Evolutionary conservation across 37 sponge, comb jelly and placozoan species (phyloP).

Genomic region (Geodia barretti): DNA sequence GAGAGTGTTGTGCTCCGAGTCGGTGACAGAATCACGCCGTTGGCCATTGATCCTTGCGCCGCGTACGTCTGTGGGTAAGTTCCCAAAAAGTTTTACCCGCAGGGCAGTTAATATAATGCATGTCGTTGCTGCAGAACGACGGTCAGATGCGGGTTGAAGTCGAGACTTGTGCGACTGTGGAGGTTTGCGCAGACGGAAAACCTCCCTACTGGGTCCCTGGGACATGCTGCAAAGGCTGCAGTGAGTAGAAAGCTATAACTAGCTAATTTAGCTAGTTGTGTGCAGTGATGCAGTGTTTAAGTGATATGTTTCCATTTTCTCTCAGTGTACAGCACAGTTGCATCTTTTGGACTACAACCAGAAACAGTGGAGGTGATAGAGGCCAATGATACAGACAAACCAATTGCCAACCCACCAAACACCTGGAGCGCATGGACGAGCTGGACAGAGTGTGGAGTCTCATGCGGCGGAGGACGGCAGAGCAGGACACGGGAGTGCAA

Average conservation of each 20-base stretch:
- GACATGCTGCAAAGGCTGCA: constrained; percentile 50
- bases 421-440: constrained; percentile 61
- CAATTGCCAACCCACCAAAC: constrained; percentile 6
- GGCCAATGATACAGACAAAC: neutral
- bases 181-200: constrained; percentile 50
- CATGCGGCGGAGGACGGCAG: constrained; percentile 67
- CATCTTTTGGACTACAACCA: neutral
- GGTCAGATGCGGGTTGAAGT: neutral
- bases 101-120: neutral
- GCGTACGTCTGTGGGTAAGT: constrained; percentile 33
- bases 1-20: neutral
- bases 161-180: neutral
- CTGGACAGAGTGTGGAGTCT: constrained; percentile 64
- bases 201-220: constrained; percentile 56
- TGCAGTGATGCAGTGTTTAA: too few species aligned
- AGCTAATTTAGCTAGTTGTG: neutral
- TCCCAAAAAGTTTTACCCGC: neutral
- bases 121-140: too few species aligned
- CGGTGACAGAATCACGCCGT: neutral
- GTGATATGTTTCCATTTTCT: too few species aligned
- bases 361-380: neutral
- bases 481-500: constrained; percentile 62
- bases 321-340: neutral
- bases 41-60: constrained; percentile 9
- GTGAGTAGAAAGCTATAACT: constrained; percentile 22